These are phyloP conservation scores for Zeugodacus cucurbitae DNA, from an alignment of 1,140 invertebrate species.

Conservation along the genomic window DNA sequence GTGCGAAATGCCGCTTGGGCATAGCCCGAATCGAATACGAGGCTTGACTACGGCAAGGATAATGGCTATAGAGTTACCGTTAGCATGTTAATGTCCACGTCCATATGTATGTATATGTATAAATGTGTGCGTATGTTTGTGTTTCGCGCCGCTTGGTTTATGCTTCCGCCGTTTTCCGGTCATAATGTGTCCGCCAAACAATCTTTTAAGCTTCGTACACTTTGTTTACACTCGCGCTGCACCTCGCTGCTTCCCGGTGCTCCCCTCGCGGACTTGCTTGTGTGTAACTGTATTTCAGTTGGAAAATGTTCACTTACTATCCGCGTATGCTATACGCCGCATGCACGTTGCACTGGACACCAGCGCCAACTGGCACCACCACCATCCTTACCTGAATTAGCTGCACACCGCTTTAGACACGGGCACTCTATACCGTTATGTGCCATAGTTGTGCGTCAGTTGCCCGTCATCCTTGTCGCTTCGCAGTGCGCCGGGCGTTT, in stretches of 20 bases:
- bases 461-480: slow-evolving; percentile 17
- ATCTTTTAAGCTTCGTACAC: not conserved
- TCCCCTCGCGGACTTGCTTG: not conserved
- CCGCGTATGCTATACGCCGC: not conserved
- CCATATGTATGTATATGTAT: not conserved
- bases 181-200: slow-evolving; percentile 5
- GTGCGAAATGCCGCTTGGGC: not conserved
- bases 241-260: too few species aligned
- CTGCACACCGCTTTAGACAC: not conserved
- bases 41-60: slow-evolving; percentile 3
- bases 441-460: not conserved
- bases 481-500: not conserved
- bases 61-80: slow-evolving; percentile 1
- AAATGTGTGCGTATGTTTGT: too few species aligned
- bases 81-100: not conserved
- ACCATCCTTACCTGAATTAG: too few species aligned
- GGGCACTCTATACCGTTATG: not conserved
- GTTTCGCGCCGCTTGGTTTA: not conserved
- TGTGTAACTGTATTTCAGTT: not conserved
- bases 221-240: not conserved
- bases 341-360: not conserved
- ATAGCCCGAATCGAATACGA: not conserved
- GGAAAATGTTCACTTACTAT: not conserved
- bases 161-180: slow-evolving; percentile 33
- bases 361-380: not conserved